A percentile compares a stretch with the other conserved stretches of the same genome.
These are phyloP conservation scores for Astropecten irregularis DNA, from an alignment of 53 echinoderm and acorn worm genomes.

Conservation along the genomic window DNA sequence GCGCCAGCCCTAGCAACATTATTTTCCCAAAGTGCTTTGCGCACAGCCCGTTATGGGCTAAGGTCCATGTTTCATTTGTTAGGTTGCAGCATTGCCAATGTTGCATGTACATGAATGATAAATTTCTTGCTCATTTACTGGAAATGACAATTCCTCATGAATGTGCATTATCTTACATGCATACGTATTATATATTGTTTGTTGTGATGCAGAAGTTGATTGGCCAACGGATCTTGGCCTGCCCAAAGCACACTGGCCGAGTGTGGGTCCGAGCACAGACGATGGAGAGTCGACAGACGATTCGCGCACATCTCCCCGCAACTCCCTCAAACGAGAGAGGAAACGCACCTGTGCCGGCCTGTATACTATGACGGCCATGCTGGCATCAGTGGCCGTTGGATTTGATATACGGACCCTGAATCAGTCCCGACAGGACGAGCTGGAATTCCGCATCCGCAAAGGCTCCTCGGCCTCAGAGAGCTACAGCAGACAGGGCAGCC, in stretches of 20 bases:
- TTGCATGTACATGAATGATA: too few relatives aligned
- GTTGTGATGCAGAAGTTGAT: slow-evolving; percentile 25
- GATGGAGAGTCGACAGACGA: slow-evolving; percentile 61
- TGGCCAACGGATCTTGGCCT: slow-evolving; percentile 66
- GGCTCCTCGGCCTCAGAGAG: slow-evolving; percentile 47
- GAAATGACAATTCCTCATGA: too few relatives aligned
- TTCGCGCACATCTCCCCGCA: slow-evolving; percentile 59
- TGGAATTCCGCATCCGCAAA: slow-evolving; percentile 32
- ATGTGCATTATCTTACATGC: too few relatives aligned
- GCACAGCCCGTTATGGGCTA: too few relatives aligned
- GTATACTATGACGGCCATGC: slow-evolving; percentile 92
- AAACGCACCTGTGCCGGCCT: slow-evolving; percentile 84
- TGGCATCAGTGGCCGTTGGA: slow-evolving; percentile 90
- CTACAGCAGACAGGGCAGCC: slow-evolving; percentile 45
- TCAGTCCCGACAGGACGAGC: slow-evolving; percentile 35
- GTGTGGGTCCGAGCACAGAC: slow-evolving; percentile 74
- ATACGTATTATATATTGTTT: too few relatives aligned
- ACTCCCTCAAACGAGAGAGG: slow-evolving; percentile 58
- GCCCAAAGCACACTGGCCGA: slow-evolving; percentile 91
- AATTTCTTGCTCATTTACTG: too few relatives aligned
- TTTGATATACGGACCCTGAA: slow-evolving; percentile 74
- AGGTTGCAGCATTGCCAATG: too few relatives aligned
- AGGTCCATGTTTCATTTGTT: too few relatives aligned
- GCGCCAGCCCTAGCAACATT: too few relatives aligned
- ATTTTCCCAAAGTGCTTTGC: too few relatives aligned